A percentile compares a stretch with the other conserved stretches of the same genome.
Evolutionary conservation across 2,888 invertebrate genomes (phyloP).

Genomic region (Diachrysia chrysitis): DNA sequence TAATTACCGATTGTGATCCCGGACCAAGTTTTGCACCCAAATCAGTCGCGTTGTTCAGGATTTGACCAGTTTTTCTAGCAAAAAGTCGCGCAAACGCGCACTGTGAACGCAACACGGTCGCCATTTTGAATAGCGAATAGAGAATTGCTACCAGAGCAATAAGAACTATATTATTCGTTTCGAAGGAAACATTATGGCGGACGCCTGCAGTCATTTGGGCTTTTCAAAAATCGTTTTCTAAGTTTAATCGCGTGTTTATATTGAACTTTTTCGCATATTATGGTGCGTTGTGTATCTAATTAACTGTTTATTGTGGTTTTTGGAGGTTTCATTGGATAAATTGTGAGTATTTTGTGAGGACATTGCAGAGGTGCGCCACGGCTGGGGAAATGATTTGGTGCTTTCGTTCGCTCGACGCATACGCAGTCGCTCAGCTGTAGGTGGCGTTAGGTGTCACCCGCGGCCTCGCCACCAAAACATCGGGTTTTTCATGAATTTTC

Average conservation of each 20-base stretch:
- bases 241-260: slow-evolving; percentile 88
- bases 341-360: slow-evolving; percentile 88
- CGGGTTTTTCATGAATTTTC: slow-evolving; percentile 88
- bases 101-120: slow-evolving; percentile 88
- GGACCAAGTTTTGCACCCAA: slow-evolving; percentile 79
- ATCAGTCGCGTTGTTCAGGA: slow-evolving; percentile 85
- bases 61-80: slow-evolving; percentile 83
- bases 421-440: slow-evolving; percentile 89
- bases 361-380: slow-evolving; percentile 89
- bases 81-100: slow-evolving; percentile 87
- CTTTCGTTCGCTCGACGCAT: slow-evolving; percentile 88
- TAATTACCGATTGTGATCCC: slow-evolving; percentile 87
- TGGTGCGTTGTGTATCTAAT: slow-evolving; percentile 86
- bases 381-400: slow-evolving; percentile 90
- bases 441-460: slow-evolving; percentile 87
- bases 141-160: slow-evolving; percentile 89
- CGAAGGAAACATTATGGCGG: slow-evolving; percentile 90
- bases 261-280: slow-evolving; percentile 89
- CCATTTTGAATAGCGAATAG: slow-evolving; percentile 90
- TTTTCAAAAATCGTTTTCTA: slow-evolving; percentile 90
- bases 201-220: slow-evolving; percentile 89
- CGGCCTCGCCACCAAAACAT: slow-evolving; percentile 84
- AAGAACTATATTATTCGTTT: slow-evolving; percentile 90
- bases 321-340: slow-evolving; percentile 84
- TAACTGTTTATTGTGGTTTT: slow-evolving; percentile 88